Percentiles rank a stretch among this genome's conserved stretches.
Evolutionary conservation across 2,888 invertebrate genomes (phyloP).

Genomic region (Unio delphinus): DNA sequence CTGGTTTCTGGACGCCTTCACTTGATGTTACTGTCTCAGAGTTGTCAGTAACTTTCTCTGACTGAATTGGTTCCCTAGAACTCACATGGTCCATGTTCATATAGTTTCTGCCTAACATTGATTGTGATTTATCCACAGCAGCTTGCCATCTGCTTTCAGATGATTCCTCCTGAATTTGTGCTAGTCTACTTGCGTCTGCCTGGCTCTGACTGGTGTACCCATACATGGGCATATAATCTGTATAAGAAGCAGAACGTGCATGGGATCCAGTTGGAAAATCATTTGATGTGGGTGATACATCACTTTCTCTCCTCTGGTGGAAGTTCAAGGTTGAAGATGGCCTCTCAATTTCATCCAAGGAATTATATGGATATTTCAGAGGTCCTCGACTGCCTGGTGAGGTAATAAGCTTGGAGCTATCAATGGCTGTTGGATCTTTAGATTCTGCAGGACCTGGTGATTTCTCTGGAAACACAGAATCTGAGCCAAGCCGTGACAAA

Average conservation of each 20-base stretch:
- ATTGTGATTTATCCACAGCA: constrained; percentile 35
- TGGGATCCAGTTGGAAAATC: constrained; percentile 19
- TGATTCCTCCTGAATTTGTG: constrained; percentile 54
- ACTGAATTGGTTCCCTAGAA: no score
- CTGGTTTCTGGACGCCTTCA: no score
- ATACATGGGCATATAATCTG: constrained; percentile 43
- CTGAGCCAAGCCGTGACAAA: constrained; percentile 33
- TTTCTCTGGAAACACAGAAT: constrained; percentile 50
- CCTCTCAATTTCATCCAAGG: constrained; percentile 56
- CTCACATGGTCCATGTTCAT: no score
- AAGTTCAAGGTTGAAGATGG: constrained; percentile 29
- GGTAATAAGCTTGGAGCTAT: constrained; percentile 5
- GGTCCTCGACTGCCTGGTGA: constrained; percentile 50
- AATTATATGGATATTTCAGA: constrained; percentile 63
- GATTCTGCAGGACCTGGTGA: constrained; percentile 15
- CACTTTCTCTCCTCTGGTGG: constrained; percentile 42
- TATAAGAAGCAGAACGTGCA: constrained; percentile 31
- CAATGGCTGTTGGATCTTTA: constrained; percentile 3
- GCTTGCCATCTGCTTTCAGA: constrained; percentile 44
- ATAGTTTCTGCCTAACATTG: constrained; percentile 9
- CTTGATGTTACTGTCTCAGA: no score
- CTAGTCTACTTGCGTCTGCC: constrained; percentile 40
- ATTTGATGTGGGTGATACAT: constrained; percentile 23
- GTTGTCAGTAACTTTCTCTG: no score
- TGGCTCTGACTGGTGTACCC: constrained; percentile 20